phyloP scores from a whole-genome alignment of 2,888 invertebrate genomes.

The Andrena bicolor region DNA sequence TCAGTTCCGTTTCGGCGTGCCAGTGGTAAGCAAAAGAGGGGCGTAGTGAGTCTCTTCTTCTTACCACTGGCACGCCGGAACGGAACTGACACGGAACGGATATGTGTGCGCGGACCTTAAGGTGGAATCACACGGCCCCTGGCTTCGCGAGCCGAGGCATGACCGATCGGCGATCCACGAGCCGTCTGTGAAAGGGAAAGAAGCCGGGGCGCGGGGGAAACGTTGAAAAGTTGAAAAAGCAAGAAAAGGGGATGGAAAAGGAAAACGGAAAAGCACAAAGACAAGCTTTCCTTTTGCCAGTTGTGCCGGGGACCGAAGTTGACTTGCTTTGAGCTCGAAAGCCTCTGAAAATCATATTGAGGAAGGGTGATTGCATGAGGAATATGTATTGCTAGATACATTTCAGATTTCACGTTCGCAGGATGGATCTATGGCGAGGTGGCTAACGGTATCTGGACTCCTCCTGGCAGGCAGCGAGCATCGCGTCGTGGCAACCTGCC shows the following conservation, averaged over 20 bases:
- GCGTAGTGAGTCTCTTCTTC: too few species aligned
- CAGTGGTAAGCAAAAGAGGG: too few species aligned
- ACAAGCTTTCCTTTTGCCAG: constrained; percentile 14
- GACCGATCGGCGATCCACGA: too few species aligned
- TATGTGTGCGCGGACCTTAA: too few species aligned
- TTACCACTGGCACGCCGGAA: too few species aligned
- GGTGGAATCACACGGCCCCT: too few species aligned
- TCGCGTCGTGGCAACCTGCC: constrained; percentile 11
- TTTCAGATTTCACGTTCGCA: constrained; percentile 62
- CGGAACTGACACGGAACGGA: too few species aligned
- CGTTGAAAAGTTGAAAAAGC: constrained; percentile 5
- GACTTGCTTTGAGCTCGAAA: not conserved
- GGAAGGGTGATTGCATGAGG: constrained; percentile 7
- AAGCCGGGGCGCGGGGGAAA: too few species aligned
- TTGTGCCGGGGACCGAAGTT: not conserved
- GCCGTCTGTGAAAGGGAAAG: too few species aligned
- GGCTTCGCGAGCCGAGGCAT: too few species aligned
- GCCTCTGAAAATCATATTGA: not conserved
- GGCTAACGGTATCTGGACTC: constrained; percentile 50
- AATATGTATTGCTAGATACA: constrained; percentile 63
- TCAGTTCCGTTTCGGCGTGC: too few species aligned
- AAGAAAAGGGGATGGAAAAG: not conserved
- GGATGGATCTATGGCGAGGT: constrained; percentile 48
- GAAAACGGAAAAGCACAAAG: not conserved
- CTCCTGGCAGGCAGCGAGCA: constrained; percentile 22